Evolutionary conservation across 2,888 invertebrate genomes (phyloP).

Genomic region (Zygogramma bicolorata): DNA sequence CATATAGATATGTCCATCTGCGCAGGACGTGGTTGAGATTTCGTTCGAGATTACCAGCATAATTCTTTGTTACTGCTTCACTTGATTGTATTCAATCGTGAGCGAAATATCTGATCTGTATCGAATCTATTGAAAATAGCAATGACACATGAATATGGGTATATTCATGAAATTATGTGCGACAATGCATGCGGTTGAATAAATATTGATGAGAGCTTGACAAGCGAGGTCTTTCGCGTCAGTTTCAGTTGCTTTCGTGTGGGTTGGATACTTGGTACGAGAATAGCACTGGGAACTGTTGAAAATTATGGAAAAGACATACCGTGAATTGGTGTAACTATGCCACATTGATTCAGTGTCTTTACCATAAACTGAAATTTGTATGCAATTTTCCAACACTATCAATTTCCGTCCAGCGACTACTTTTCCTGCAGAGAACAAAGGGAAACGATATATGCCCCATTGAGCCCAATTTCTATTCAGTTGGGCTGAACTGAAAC

Average conservation of each 20-base stretch:
- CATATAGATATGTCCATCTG: constrained; percentile 11
- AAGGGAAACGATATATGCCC: too few relatives aligned
- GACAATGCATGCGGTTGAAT: neutral
- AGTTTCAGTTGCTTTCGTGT: neutral
- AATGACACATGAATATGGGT: constrained; percentile 6
- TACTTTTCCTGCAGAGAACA: too few relatives aligned
- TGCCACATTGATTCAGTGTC: too few relatives aligned
- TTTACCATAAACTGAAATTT: too few relatives aligned
- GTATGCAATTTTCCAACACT: too few relatives aligned
- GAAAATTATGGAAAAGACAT: too few relatives aligned
- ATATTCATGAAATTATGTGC: neutral
- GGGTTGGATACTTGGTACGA: neutral
- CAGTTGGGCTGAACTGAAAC: too few relatives aligned
- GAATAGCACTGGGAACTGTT: too few relatives aligned
- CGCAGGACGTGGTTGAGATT: constrained; percentile 10
- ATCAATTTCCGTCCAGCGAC: too few relatives aligned
- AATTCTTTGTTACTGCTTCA: constrained; percentile 3
- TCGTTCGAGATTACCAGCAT: neutral
- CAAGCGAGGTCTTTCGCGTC: constrained; percentile 3
- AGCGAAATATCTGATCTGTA: constrained; percentile 5
- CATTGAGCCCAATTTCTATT: too few relatives aligned
- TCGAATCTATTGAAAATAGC: constrained; percentile 3
- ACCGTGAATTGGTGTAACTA: too few relatives aligned
- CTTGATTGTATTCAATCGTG: constrained; percentile 6
- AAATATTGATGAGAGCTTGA: constrained; percentile 8